Evolutionary conservation across 1,140 invertebrate genomes (phyloP), one percentile per base, ranked within the genome.

Genomic region (Parasteatoda tepidariorum): DNA sequence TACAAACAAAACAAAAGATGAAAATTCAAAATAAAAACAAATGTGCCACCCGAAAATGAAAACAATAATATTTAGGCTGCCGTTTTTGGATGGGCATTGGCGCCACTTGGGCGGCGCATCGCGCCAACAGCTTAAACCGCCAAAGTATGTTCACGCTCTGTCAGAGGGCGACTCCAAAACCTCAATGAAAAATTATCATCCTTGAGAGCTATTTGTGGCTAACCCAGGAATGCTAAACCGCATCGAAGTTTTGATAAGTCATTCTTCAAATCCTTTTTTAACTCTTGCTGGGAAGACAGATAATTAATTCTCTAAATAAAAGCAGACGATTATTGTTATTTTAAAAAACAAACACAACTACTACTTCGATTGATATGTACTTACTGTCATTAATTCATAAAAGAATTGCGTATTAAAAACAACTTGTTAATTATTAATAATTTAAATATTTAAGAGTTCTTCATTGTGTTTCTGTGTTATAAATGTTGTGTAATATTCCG

Each of bases 91-190:
- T 74, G 31, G 71, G 55, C 61, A 55, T 74, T 74, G 71, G 71
- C 71, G 71, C 55, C 71, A 74, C 54, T 59, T 74, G 71, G 71
- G 55, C 71, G 71, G 54, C 31, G 31, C n/a, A 33, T 31, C 28
- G 71, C 71, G 71, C 71, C 71, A 74, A 74, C 33, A 48, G 74
- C 61, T 31, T 64, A 48, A 76, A 66, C 59, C 74, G 74, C 74
- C 61, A 76, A 66, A 64, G 61, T 76, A 76, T 76, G 74, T 76
- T 76, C 74, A 76, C 61, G 74, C 74, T 64, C 74, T 76, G 74
- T 76, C 74, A 76, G 34, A 54, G 57, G 28, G 13, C 18, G 15
- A 38, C 18, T n/a, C 34, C 24, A 38, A 76, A 76, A 76, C 74
- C 74, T 64, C 74, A 66, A 66, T 76, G 74, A 76, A 64, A 76